These are phyloP conservation scores for Adelges cooleyi DNA, from an alignment of 1,140 invertebrate genomes.

Conservation along the genomic window DNA sequence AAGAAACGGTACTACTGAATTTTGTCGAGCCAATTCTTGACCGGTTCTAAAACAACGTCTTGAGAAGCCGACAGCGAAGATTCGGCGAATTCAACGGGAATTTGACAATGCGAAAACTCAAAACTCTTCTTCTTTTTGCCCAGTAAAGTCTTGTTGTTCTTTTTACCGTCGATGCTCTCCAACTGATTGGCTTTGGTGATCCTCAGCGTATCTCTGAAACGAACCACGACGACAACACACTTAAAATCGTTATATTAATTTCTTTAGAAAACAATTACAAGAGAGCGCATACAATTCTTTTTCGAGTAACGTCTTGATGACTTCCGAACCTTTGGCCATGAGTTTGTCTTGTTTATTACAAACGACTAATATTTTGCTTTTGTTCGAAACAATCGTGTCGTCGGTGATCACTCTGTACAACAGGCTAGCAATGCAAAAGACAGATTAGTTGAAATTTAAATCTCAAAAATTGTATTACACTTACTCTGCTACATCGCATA, in stretches of 20 bases:
- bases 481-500: conserved; percentile 89
- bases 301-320: conserved; percentile 60
- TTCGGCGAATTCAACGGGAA: conserved; percentile 16
- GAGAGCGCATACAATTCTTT: conserved; percentile 78
- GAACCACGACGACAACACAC: neutral
- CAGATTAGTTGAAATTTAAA: neutral
- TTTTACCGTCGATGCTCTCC: conserved; percentile 25
- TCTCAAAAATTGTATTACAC: conserved; percentile 32
- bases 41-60: neutral
- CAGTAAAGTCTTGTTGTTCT: neutral
- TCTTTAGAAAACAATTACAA: neutral
- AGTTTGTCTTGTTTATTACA: conserved; percentile 87
- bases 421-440: conserved; percentile 47
- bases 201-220: conserved; percentile 26
- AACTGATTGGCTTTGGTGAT: conserved; percentile 29
- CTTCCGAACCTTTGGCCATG: conserved; percentile 56
- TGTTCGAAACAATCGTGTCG: conserved; percentile 48
- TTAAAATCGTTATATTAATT: neutral
- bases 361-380: conserved; percentile 60
- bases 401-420: conserved; percentile 73
- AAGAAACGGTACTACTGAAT: conserved; percentile 3
- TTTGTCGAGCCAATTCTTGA: conserved; percentile 13
- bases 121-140: conserved; percentile 29
- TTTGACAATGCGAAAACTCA: conserved; percentile 25
- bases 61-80: neutral